Base-by-base conservation (phyloP, 2,113 vertebrate genomes). In the Myiagra hebetior region DNA sequence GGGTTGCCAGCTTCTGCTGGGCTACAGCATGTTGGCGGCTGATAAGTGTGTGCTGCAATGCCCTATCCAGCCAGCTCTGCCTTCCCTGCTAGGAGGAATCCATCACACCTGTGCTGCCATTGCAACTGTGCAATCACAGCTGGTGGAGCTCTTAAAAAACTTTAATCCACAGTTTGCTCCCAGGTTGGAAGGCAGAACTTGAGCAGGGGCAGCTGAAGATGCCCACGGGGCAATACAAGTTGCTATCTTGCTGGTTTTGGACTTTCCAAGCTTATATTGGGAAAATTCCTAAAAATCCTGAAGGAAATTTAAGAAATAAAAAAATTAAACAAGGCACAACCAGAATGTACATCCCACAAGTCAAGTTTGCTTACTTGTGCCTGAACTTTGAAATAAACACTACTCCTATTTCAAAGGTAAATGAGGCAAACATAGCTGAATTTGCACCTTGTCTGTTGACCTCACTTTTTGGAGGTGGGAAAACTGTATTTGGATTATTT, bases 141-240 rank as follows among this genome's bases (percentile, higher is more conserved):
- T 33, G 16, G 17, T 6, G 22, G 28, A 84, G 22, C 2, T 52
- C 37, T 47, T 15, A 23, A 30, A 88, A 85, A 15, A 7, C 57
- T n/a, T 52, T 53, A 47, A 87, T 26, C 2, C 19, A 44, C 19
- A 35, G 17, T 46, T 75, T 82, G 20, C 17, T 52, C 16, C 2
- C 33, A 41, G 64, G 14, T 8, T 41, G 31, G 31, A 33, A 59
- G 46, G 57, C 1, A 11, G 59, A 60, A 87, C 0, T 0, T 13
- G n/a, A 93, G 24, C 35, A 49, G 47, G 7, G 18, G 24, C 18
- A 53, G 28, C 1, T 41, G 67, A 28, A 57, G 28, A 35, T 3
- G 33, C 4, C 8, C 11, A 3, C 0, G 4, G 13, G 23, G 18
- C 13, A 77, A 37, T 8, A 27, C 0, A 0, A 46, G 7, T 24